phyloP scores from a whole-genome alignment of 2,113 vertebrate species.

The Trinectes maculatus region DNA sequence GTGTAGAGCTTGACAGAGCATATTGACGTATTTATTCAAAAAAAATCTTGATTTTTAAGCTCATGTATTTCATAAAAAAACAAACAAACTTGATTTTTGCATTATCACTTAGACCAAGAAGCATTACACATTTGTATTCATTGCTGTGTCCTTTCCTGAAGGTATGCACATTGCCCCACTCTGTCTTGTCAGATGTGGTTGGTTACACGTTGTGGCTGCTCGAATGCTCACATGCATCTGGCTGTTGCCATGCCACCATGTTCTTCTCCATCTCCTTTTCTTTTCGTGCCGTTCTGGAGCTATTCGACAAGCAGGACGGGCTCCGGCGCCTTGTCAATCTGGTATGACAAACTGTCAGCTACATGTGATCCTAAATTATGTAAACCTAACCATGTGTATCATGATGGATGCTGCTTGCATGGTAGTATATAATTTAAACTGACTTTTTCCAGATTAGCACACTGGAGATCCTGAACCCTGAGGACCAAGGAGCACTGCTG shows the following conservation, averaged over 20 bases:
- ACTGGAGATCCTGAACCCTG: constrained; percentile 95
- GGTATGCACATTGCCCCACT: constrained; percentile 90
- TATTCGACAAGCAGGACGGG: constrained; percentile 97
- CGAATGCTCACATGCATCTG: constrained; percentile 98
- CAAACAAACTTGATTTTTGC: background rate
- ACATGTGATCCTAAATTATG: background rate
- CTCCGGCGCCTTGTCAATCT: constrained; percentile 96
- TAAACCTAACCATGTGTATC: constrained; percentile 1
- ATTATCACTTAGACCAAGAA: background rate
- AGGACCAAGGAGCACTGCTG: constrained; percentile 94
- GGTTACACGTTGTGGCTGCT: constrained; percentile 97
- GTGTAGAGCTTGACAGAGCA: too few relatives aligned
- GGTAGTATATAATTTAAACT: constrained; percentile 8
- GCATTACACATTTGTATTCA: constrained; percentile 38
- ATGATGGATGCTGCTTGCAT: background rate
- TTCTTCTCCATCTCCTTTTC: constrained; percentile 99
- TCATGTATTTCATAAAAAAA: background rate
- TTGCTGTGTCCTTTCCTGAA: constrained; percentile 22
- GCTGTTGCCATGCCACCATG: constrained; percentile 99
- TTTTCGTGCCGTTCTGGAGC: constrained; percentile 95
- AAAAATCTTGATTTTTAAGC: background rate
- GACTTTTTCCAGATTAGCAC: constrained; percentile 91
- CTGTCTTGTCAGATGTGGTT: constrained; percentile 93
- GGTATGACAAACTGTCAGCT: constrained; percentile 65
- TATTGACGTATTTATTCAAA: too few relatives aligned